Conservation (phyloP, 1,140 invertebrate genomes). For the Leucophenga varia region DNA sequence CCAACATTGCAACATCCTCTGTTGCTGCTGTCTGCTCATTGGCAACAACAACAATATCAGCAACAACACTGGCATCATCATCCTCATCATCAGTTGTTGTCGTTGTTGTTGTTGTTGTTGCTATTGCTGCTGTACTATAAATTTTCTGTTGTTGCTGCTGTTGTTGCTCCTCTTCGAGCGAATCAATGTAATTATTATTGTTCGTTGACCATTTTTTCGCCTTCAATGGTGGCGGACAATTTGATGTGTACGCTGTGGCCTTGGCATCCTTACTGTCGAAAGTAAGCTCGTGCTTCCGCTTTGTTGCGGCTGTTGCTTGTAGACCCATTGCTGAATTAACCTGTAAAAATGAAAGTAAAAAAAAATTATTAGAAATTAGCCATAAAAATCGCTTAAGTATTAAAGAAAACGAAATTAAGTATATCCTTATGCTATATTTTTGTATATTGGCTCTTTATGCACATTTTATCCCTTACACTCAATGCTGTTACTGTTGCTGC, state of each 20-base stretch:
- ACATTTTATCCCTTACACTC: constrained; percentile 4
- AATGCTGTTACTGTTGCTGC: constrained; percentile 23
- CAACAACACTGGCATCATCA: no score
- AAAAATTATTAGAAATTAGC: no score
- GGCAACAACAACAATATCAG: no score
- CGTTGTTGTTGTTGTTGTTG: constrained; percentile 4
- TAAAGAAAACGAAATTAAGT: no score
- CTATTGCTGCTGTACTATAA: neutral
- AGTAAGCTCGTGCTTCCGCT: constrained; percentile 66
- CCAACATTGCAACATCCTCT: constrained; percentile 7
- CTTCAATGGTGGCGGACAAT: constrained; percentile 57
- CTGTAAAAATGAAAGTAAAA: constrained; percentile 58
- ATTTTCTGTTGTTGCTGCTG: constrained; percentile 21
- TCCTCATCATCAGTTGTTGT: neutral
- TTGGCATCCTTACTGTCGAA: constrained; percentile 51
- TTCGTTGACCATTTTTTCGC: constrained; percentile 57
- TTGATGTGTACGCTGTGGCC: constrained; percentile 46
- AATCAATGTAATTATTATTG: constrained; percentile 53
- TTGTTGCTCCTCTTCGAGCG: constrained; percentile 40
- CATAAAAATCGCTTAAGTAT: constrained; percentile 8
- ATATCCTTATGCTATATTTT: no score
- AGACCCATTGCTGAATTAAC: constrained; percentile 77
- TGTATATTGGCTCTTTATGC: constrained; percentile 23
- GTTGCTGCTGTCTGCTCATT: constrained; percentile 9
- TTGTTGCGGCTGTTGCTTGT: constrained; percentile 69